phyloP scores from a whole-genome alignment of 1,140 invertebrate species.

The Adoxophyes honmai region DNA sequence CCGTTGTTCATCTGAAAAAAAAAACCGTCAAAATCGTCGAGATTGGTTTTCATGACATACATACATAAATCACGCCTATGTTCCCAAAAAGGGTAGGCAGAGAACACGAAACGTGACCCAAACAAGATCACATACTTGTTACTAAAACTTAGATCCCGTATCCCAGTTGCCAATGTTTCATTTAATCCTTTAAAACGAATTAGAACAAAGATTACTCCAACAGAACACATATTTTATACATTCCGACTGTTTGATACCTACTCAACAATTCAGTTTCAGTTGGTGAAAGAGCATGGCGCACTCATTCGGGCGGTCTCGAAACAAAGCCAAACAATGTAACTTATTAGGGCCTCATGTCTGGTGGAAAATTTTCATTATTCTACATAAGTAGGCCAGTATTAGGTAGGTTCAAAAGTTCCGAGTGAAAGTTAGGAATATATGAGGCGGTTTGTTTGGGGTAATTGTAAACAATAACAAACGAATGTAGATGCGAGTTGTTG shows the following conservation, averaged over 20 bases:
- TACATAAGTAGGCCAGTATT: slow-evolving; percentile 30
- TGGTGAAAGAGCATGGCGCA: background rate
- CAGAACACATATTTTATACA: background rate
- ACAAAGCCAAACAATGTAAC: slow-evolving; percentile 16
- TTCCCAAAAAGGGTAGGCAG: too few relatives aligned
- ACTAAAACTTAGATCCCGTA: too few relatives aligned
- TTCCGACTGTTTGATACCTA: background rate
- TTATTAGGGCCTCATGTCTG: slow-evolving; percentile 20
- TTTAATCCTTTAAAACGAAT: background rate
- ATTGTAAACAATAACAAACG: slow-evolving; percentile 56
- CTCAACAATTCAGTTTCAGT: slow-evolving; percentile 1
- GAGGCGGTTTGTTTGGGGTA: slow-evolving; percentile 41
- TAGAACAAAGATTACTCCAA: too few relatives aligned
- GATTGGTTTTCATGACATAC: too few relatives aligned
- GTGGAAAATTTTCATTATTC: slow-evolving; percentile 33
- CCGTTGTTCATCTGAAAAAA: slow-evolving; percentile 55
- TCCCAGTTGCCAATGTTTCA: too few relatives aligned
- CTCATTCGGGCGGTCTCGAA: slow-evolving; percentile 1
- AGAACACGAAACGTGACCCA: too few relatives aligned
- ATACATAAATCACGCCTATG: too few relatives aligned
- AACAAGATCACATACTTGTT: too few relatives aligned
- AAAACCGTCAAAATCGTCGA: background rate
- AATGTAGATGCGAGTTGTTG: slow-evolving; percentile 26
- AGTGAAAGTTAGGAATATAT: slow-evolving; percentile 41
- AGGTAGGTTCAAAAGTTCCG: slow-evolving; percentile 27